Base-by-base conservation (phyloP, 2,888 invertebrate genomes). In the Allygus modestus region DNA sequence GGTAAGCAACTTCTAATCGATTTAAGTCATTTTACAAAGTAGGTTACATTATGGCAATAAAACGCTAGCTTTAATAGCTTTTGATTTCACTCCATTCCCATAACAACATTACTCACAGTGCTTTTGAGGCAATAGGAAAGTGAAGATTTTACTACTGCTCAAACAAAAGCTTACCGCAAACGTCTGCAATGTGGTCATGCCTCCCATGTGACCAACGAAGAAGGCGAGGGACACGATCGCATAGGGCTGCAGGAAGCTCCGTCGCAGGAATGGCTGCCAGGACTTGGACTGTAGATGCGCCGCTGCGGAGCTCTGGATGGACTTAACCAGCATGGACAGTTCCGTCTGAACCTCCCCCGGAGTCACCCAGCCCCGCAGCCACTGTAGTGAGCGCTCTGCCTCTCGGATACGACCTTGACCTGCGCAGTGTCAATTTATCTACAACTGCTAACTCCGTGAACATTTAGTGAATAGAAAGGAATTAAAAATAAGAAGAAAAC, bases 301-400 rank as follows among this genome's bases (percentile, higher is more conserved):
- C 20, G 84, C 73, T 11, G 51, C 51, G 26, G 81, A 84, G 83
- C 69, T 75, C 58, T 84, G 81, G 12, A 87, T 84, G 31, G 65
- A 82, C 81, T 87, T 86, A 17, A 84, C 82, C 43, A 88, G 81
- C 73, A 83, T 73, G 7, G 85, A 84, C 7, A 88, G 81, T 69
- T 95, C 95, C 0, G 90, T 88, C 88, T 94, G 93, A 0, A 96
- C 93, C 28, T 92, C 92, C 4, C 91, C 90, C 23, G 94, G 90
- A 0, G 91, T 91, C 0, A 94, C 94, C 96, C 96, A 96, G 0
- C 96, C 96, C 43, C 96, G 92, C 0, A 97, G 90, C 96, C 96
- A 96, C 87, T 95, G 94, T 20, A 96, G 91, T 43, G 93, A 92
- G 89, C 93, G 92, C 86, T 93, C 93, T 0, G 96, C 95, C 33